These are phyloP conservation scores for Invenusta paracnida DNA, from an alignment of 2,888 invertebrate genomes.

Conservation along the genomic window DNA sequence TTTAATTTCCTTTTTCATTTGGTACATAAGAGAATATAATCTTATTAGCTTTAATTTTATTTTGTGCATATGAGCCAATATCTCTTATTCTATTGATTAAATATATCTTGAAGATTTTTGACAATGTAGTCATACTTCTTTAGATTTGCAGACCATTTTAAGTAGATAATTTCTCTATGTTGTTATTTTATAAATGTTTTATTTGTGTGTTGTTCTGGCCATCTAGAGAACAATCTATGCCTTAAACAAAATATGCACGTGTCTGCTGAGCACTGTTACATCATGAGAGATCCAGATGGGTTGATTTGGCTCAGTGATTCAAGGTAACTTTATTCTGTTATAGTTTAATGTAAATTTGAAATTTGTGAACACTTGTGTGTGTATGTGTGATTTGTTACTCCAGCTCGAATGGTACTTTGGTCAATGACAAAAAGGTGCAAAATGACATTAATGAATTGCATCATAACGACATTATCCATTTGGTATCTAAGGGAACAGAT, in stretches of 20 bases:
- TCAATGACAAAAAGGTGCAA: neutral
- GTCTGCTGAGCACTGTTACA: conserved; percentile 53
- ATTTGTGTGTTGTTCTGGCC: neutral
- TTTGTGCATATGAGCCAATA: too few species aligned
- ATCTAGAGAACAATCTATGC: conserved; percentile 50
- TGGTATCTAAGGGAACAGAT: neutral
- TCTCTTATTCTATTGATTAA: too few species aligned
- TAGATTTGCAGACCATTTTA: too few species aligned
- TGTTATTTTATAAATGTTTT: neutral
- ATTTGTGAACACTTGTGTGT: too few species aligned
- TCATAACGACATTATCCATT: neutral
- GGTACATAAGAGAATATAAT: too few species aligned
- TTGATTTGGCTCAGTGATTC: conserved; percentile 52
- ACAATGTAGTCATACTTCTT: too few species aligned
- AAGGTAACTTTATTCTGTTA: too few species aligned
- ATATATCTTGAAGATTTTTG: too few species aligned
- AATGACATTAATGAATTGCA: neutral
- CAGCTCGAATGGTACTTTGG: neutral
- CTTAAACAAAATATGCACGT: conserved; percentile 53
- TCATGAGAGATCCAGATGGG: conserved; percentile 50
- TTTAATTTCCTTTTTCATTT: too few species aligned
- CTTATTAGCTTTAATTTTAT: too few species aligned
- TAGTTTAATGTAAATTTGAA: too few species aligned
- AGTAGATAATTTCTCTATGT: neutral
- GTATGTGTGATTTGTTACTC: too few species aligned